These are phyloP conservation scores for Carcinoscorpius rotundicauda DNA, from an alignment of 1,140 invertebrate species.

Conservation along the genomic window DNA sequence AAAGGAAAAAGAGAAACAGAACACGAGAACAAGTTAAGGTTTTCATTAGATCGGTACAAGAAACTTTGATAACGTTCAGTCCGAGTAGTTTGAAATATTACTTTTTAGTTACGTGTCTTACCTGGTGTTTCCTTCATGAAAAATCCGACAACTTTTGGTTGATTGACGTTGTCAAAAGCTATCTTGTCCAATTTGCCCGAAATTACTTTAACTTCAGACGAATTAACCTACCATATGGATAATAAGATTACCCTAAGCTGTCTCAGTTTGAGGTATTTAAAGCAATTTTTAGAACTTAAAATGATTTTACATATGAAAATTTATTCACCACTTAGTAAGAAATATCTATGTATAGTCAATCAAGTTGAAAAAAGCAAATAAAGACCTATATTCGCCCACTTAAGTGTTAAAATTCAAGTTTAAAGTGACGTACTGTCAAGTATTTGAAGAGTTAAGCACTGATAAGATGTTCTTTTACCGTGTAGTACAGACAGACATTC, in stretches of 20 bases:
- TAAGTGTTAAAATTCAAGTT: background rate
- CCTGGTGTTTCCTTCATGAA: constrained; percentile 20
- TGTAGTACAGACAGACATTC: no score
- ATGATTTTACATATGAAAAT: background rate
- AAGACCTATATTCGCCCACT: background rate
- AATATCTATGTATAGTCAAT: background rate
- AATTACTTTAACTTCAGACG: constrained; percentile 15
- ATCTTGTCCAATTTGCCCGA: constrained; percentile 22
- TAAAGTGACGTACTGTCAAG: no score
- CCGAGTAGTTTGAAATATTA: no score
- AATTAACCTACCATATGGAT: constrained; percentile 11
- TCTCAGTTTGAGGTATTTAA: no score
- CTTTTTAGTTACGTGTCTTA: background rate
- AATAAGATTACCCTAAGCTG: background rate
- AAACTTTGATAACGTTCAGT: no score
- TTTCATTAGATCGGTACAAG: no score
- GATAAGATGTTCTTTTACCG: no score
- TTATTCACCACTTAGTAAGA: background rate
- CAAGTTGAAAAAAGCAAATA: background rate
- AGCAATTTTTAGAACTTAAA: no score
- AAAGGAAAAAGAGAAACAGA: no score
- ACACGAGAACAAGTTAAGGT: no score
- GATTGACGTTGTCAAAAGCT: constrained; percentile 18
- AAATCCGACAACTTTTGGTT: constrained; percentile 18
- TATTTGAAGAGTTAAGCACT: no score